Base-by-base conservation (phyloP, 2,888 invertebrate genomes). In the Epirrhoe tristata region DNA sequence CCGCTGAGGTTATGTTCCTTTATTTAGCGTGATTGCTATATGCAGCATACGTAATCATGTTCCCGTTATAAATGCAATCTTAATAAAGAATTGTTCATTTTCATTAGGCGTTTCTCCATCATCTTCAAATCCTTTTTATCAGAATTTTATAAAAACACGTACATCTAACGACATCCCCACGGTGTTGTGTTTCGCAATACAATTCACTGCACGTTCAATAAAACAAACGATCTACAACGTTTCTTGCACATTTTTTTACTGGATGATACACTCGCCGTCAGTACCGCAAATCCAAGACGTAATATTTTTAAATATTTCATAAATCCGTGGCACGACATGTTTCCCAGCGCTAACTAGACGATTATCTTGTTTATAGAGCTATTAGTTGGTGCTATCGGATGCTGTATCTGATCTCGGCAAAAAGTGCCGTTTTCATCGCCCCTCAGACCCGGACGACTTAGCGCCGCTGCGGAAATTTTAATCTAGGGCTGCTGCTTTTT, bases 361-460 rank as follows among this genome's bases (percentile, higher is more conserved):
- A 87, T 90, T 88, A 91, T 90, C 89, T 90, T 84, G 88, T 91
- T 91, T 91, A 90, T 91, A 88, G 88, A 88, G 89, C 89, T 90
- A 90, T 91, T 90, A 91, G 89, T 82, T 85, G 86, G 85, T 83
- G 77, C 81, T 86, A 90, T 90, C 90, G 82, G 81, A 81, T 85
- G 84, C 78, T 83, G 85, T 88, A 88, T 91, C 88, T 83, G 81
- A 86, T 86, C 86, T 84, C 74, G 79, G 82, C 84, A 89, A 89
- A 88, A 90, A 89, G 89, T 88, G 88, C 88, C 86, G 90, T 85
- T 89, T 88, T 89, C 87, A 86, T 88, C 88, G 87, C 85, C 82
- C 78, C 58, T 60, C 74, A 68, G 71, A 66, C 66, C 70, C 71
- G 71, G 74, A 70, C 73, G 70, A 73, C 72, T 76, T 75, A 72